Conservation (phyloP, 2,113 vertebrate genomes). For the Mellivora capensis region DNA sequence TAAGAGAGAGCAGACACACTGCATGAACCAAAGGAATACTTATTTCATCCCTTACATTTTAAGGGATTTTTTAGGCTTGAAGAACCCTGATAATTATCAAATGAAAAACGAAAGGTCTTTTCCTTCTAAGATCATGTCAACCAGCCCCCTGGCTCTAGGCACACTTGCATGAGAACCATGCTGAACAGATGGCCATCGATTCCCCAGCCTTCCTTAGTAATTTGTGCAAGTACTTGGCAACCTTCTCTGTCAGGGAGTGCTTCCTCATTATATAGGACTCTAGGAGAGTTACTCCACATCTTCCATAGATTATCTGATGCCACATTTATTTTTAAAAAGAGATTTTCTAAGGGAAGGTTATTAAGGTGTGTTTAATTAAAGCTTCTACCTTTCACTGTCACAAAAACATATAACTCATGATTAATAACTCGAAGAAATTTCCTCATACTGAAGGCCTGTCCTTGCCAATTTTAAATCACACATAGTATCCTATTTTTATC, state of each 20-base stretch:
- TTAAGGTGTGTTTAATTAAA: conserved; percentile 71
- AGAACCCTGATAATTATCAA: conserved; percentile 28
- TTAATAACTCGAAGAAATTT: conserved; percentile 45
- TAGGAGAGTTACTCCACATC: background rate
- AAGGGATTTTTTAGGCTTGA: background rate
- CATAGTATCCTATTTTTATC: conserved; percentile 62
- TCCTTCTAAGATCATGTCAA: conserved; percentile 41
- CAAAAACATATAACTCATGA: conserved; percentile 55
- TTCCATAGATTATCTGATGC: conserved; percentile 41
- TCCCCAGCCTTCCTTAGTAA: conserved; percentile 51
- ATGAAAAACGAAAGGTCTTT: conserved; percentile 25
- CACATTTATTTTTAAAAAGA: conserved; percentile 58
- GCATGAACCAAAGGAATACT: background rate
- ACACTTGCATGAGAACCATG: conserved; percentile 42
- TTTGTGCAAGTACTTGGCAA: conserved; percentile 49
- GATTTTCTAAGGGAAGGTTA: conserved; percentile 52
- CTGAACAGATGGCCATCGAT: conserved; percentile 60
- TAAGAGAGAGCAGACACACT: background rate
- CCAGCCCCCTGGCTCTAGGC: background rate
- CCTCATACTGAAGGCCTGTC: conserved; percentile 47
- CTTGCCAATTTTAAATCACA: conserved; percentile 69
- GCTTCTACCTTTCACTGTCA: conserved; percentile 42
- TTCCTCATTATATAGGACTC: conserved; percentile 37
- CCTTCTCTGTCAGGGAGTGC: conserved; percentile 29
- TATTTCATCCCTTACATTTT: conserved; percentile 43